phyloP scores from a whole-genome alignment of 2,113 vertebrate genomes.

The Ammodytes dubius region DNA sequence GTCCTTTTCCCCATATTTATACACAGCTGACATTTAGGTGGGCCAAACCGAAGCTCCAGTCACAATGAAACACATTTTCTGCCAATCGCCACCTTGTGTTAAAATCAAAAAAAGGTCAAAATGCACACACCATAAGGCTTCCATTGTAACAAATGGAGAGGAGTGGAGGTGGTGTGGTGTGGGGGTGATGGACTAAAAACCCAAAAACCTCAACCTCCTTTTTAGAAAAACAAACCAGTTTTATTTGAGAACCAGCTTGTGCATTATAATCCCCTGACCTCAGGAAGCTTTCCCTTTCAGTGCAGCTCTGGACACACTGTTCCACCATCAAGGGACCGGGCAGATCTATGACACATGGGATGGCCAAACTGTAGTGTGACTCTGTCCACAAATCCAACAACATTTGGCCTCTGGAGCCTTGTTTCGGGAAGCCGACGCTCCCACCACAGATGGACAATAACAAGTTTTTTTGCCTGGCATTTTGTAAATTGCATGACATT shows the following conservation, averaged over 20 bases:
- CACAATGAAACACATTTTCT: constrained; percentile 69
- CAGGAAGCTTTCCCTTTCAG: constrained; percentile 73
- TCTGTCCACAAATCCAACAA: constrained; percentile 64
- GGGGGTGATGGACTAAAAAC: constrained; percentile 72
- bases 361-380: constrained; percentile 68
- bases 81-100: constrained; percentile 73
- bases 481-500: constrained; percentile 67
- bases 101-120: constrained; percentile 75
- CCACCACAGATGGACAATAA: constrained; percentile 66
- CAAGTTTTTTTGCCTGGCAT: constrained; percentile 61
- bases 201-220: constrained; percentile 80
- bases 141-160: constrained; percentile 73
- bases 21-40: constrained; percentile 69
- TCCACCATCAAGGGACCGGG: constrained; percentile 61
- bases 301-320: constrained; percentile 67
- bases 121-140: constrained; percentile 64
- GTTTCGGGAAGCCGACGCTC: constrained; percentile 64
- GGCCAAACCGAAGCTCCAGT: constrained; percentile 62
- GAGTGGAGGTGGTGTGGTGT: constrained; percentile 73
- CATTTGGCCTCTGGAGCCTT: constrained; percentile 59
- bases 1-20: constrained; percentile 46
- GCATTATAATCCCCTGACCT: constrained; percentile 78
- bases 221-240: constrained; percentile 81
- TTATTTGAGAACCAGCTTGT: constrained; percentile 76
- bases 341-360: constrained; percentile 67